Conservation (phyloP, 2,797 vertebrate species). For the Melanotaenia boesemani region DNA sequence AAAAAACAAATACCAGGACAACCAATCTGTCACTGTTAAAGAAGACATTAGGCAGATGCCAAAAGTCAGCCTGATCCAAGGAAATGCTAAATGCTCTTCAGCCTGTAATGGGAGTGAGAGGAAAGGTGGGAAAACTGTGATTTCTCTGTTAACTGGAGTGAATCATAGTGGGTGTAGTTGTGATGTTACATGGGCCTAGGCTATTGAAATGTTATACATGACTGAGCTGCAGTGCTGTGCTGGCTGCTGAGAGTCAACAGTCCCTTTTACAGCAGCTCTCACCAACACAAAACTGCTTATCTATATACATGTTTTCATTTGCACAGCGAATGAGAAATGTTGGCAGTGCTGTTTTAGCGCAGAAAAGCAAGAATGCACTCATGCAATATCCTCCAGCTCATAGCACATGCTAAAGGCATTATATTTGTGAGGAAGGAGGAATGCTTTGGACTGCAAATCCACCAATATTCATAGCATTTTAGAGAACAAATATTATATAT, state of each 20-base stretch:
- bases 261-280: slow-evolving; percentile 25
- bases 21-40: slow-evolving; percentile 39
- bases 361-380: slow-evolving; percentile 4
- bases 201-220: slow-evolving; percentile 42
- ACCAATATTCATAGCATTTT: background rate
- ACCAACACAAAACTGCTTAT: slow-evolving; percentile 57
- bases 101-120: slow-evolving; percentile 22
- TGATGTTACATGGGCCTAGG: slow-evolving; percentile 25
- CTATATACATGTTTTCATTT: slow-evolving; percentile 53
- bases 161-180: slow-evolving; percentile 19
- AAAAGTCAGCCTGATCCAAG: slow-evolving; percentile 18
- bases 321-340: slow-evolving; percentile 49
- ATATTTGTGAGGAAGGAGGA: background rate
- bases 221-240: slow-evolving; percentile 52
- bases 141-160: background rate
- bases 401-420: background rate
- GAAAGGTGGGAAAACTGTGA: background rate
- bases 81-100: slow-evolving; percentile 19
- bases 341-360: slow-evolving; percentile 29
- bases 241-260: slow-evolving; percentile 40
- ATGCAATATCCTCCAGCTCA: background rate
- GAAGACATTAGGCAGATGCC: slow-evolving; percentile 41
- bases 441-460: background rate
- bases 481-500: background rate
- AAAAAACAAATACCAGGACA: slow-evolving; percentile 16